These are phyloP conservation scores for silkworm (Bombyx mori) DNA, from an alignment of 1,140 invertebrate genomes.

Conservation along the genomic window ASM3026992v2 NC_085119.1:11685001-11685500, in stretches of 20 bases:
- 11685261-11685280: slow-evolving; percentile 45
- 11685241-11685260: slow-evolving; percentile 37
- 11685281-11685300: slow-evolving; percentile 36
- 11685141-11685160: neutral
- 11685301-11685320: slow-evolving; percentile 48
- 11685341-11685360: slow-evolving; percentile 48
- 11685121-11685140: slow-evolving; percentile 16
- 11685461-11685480: slow-evolving; percentile 28
- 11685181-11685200: slow-evolving; percentile 8
- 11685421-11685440: slow-evolving; percentile 21
- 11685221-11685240: slow-evolving; percentile 19
- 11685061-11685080: slow-evolving; percentile 34
- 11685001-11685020: slow-evolving; percentile 54
- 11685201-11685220: slow-evolving; percentile 27
- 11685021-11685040: slow-evolving; percentile 62
- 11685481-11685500: slow-evolving; percentile 17
- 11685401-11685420: slow-evolving; percentile 28
- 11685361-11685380: slow-evolving; percentile 31
- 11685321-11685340: slow-evolving; percentile 45
- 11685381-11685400: slow-evolving; percentile 39
- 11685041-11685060: slow-evolving; percentile 31
- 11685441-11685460: slow-evolving; percentile 37
- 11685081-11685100: slow-evolving; percentile 43
- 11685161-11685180: neutral
- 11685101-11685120: slow-evolving; percentile 25